These are phyloP conservation scores for Zenarchopterus dispar DNA, from an alignment of 2,797 vertebrate species.

Conservation along the genomic window DNA sequence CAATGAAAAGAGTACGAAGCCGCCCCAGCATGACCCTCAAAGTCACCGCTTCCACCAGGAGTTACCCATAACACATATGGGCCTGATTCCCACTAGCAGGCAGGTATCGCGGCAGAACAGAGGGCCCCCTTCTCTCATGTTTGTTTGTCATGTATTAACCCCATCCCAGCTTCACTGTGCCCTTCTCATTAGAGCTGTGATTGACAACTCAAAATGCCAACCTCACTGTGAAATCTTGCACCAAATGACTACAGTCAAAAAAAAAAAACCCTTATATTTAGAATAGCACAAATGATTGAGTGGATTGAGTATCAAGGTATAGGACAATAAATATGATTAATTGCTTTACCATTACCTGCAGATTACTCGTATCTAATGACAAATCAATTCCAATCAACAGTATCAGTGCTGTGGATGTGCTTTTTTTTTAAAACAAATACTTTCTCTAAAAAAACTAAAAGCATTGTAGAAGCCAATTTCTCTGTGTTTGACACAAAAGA, in stretches of 20 bases:
- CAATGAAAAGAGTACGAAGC: constrained; percentile 75
- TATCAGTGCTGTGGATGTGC: too few relatives aligned
- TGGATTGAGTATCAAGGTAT: background rate
- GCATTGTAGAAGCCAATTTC: constrained; percentile 12
- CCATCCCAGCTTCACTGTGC: constrained; percentile 57
- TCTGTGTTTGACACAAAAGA: constrained; percentile 27
- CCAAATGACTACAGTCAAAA: constrained; percentile 2
- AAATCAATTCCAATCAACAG: too few relatives aligned
- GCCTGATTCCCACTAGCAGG: constrained; percentile 72
- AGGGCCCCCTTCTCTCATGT: constrained; percentile 75
- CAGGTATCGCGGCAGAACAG: constrained; percentile 72
- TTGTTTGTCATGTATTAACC: constrained; percentile 85
- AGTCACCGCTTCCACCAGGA: constrained; percentile 70
- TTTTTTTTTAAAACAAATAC: background rate
- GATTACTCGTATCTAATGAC: too few relatives aligned
- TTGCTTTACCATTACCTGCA: background rate
- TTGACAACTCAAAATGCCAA: constrained; percentile 71
- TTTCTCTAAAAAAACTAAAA: constrained; percentile 9
- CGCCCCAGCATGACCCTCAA: constrained; percentile 70
- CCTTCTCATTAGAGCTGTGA: constrained; percentile 73
- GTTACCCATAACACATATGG: constrained; percentile 83
- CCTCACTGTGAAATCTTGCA: constrained; percentile 28
- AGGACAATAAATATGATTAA: background rate
- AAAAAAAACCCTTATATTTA: constrained; percentile 20
- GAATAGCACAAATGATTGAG: constrained; percentile 2